Base-by-base conservation (phyloP, 2,113 vertebrate genomes). In the Abramis brama region DNA sequence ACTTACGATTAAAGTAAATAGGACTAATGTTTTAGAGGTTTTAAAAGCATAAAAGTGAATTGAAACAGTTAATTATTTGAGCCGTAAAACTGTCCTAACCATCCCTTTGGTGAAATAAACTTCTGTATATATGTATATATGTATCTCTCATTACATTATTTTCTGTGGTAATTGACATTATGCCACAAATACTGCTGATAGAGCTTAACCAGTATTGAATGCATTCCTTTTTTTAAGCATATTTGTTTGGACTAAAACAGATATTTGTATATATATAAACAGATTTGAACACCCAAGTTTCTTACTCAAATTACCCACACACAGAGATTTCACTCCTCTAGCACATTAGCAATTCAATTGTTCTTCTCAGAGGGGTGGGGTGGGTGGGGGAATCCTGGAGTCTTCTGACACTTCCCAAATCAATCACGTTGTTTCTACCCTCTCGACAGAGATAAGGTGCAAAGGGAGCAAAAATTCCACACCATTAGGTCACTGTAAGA, bases 401-500 rank as follows among this genome's bases (percentile, higher is more conserved):
- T 68, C 64, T 82, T 64, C 77, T 57, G 77, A 74, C 88, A 77
- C 85, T 82, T 88, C 78, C 74, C 33, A 60, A 86, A 90, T 86
- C 89, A 88, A 88, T 86, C 85, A 86, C 25, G 21, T 79, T 55
- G 76, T 77, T 50, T 79, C 75, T 66, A 43, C 71, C 64, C 87
- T 36, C 85, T 66, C 45, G 68, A 76, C 71, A 80, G 81, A 83
- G 79, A 82, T 66, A 71, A 74, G 64, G 76, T 76, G 60, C 90
- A 88, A 74, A 94, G 88, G 25, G 79, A 94, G 90, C 47, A 90
- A 88, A 47, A 90, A 87, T 74, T 52, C 50, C 73, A 39, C n/a
- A 64, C 91, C 89, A 94, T 94, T 92, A 95, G 94, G 94, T 96
- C 94, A 96, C 91, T 88, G 87, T 68, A 74, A 93, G 88, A 94